Evolutionary conservation across 1,140 invertebrate species (phyloP), one percentile per base, ranked within the genome.

Genomic region (Danaus plexippus): DNA sequence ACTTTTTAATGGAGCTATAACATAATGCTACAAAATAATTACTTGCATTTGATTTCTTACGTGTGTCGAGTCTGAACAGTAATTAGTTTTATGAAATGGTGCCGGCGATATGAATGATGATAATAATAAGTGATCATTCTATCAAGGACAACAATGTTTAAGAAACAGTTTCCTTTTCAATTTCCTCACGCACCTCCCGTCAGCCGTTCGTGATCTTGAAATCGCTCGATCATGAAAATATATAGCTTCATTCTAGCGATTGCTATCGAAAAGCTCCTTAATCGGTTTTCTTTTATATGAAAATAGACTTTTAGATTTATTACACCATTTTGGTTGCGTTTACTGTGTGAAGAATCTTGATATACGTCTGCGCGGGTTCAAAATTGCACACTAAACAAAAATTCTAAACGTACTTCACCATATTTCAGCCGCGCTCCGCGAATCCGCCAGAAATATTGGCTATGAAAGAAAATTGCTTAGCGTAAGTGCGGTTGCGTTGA

Each of bases 211-310:
- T 74, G 78, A 83, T 86, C 78, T 80, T 73, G 65, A 75, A 81
- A 77, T 69, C 80, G 78, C 61, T 86, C 80, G 79, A 84, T 86
- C 80, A 86, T 83, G 83, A 83, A 80, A 86, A 86, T 86, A 84
- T 86, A 84, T 84, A 84, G 83, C 77, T 84, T 82, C 75, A 77
- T 86, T 84, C 80, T 61, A 76, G 66, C 74, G 83, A 86, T 86
- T 78, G 72, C 75, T 83, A 86, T 84, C 83, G 71, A 68, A 59
- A 82, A 83, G 76, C 82, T 80, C 79, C 80, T 86, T 86, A 86
- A 86, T 86, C 83, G 80, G 77, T 86, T 86, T 86, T 84, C 83
- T 86, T 86, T 81, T 83, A 84, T 86, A 86, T 82, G 80, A 84
- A 83, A 86, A 86, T 84, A 69, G 80, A 84, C 83, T 84, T 80